phyloP scores from a whole-genome alignment of 2,888 invertebrate genomes.

The Sinodicranocentrus sp. region DNA sequence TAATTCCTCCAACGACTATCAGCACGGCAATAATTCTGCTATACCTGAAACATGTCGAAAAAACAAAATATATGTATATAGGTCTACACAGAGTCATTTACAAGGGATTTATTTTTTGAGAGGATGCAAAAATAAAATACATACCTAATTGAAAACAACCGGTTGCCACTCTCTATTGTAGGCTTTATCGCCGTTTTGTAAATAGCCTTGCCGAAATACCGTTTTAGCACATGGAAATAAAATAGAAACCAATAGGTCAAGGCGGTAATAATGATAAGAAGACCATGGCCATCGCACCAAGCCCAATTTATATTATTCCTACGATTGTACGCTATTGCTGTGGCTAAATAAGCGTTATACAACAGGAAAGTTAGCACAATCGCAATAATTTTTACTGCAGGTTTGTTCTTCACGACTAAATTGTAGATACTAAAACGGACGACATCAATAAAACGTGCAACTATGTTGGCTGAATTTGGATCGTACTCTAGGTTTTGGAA shows the following conservation, averaged over 20 bases:
- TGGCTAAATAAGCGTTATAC: slow-evolving; percentile 72
- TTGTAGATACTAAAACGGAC: slow-evolving; percentile 36
- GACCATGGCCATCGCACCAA: slow-evolving; percentile 86
- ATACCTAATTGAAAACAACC: slow-evolving; percentile 34
- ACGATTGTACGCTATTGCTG: slow-evolving; percentile 60
- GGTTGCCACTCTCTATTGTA: background rate
- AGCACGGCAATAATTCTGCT: background rate
- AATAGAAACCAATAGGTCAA: slow-evolving; percentile 83
- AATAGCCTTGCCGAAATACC: slow-evolving; percentile 79
- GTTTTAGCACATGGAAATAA: slow-evolving; percentile 84
- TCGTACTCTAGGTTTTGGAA: slow-evolving; percentile 47
- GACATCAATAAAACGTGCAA: slow-evolving; percentile 43
- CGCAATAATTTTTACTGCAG: slow-evolving; percentile 30
- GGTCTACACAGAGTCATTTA: too few relatives aligned
- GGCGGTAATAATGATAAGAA: slow-evolving; percentile 83
- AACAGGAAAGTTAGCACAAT: slow-evolving; percentile 39
- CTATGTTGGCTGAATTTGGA: slow-evolving; percentile 41
- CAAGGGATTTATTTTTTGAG: too few relatives aligned
- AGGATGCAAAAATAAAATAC: too few relatives aligned
- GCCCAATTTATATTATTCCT: slow-evolving; percentile 70
- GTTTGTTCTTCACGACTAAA: slow-evolving; percentile 49
- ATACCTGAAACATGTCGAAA: too few relatives aligned
- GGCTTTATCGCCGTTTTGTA: slow-evolving; percentile 41
- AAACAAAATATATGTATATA: too few relatives aligned
- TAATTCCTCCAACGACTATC: slow-evolving; percentile 79